Evolutionary conservation across 2,113 vertebrate genomes (phyloP).

Genomic region (Notarius quadriscutis): DNA sequence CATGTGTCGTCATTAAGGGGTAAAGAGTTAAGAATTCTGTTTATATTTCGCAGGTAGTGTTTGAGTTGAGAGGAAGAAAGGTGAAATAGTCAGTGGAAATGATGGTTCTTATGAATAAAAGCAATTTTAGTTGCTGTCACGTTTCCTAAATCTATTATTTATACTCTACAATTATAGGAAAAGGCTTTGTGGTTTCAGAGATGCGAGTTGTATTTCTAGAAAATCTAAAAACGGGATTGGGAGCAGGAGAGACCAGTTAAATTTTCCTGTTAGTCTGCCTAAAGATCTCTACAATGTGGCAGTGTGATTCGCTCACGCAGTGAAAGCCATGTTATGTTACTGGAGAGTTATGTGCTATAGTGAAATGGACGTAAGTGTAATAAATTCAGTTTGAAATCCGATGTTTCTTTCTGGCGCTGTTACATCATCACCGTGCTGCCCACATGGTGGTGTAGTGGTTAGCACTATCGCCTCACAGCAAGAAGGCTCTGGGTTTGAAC

Average conservation of each 20-base stretch:
- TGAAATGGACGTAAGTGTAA: not conserved
- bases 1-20: too few relatives aligned
- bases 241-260: too few relatives aligned
- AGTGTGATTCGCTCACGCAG: too few relatives aligned
- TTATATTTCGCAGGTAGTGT: not conserved
- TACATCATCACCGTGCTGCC: not conserved
- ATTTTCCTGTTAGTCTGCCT: too few relatives aligned
- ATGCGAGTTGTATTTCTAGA: too few relatives aligned
- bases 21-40: not conserved
- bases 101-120: not conserved
- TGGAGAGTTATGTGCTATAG: not conserved
- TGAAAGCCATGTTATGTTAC: too few relatives aligned
- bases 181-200: too few relatives aligned
- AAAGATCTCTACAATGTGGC: too few relatives aligned
- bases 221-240: too few relatives aligned
- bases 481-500: too few relatives aligned
- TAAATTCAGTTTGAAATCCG: not conserved
- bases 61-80: not conserved
- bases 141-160: not conserved
- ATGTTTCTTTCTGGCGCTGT: not conserved
- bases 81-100: not conserved
- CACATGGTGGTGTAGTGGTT: too few relatives aligned
- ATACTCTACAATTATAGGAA: not conserved
- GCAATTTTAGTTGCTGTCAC: not conserved
- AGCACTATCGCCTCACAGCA: too few relatives aligned